Evolutionary conservation across 1,140 invertebrate species (phyloP), one percentile per base, ranked within the genome.

Genomic region (Carposina sasakii): DNA sequence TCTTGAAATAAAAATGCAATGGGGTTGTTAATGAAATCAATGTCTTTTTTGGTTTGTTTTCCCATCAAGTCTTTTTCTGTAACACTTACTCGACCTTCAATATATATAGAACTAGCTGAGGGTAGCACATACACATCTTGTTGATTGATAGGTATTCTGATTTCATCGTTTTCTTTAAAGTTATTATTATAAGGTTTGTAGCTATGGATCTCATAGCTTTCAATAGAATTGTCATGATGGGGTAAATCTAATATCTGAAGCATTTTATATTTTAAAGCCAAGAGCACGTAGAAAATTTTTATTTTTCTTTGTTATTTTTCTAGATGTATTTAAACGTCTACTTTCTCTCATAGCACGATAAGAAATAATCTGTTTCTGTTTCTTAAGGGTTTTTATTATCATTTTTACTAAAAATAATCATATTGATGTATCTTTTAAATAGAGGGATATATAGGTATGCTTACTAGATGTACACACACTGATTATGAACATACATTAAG

Each of bases 1-100:
- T 85, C 78, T 49, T 77, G 67, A 62, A 87, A 86, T 8, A 86
- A 49, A 64, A 70, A 70, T 20, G 66, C 54, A 6, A 79, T 52
- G 13, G 54, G 61, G 58, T 82, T 85, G 56, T 81, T 83, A 10
- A 60, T 57, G 23, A 85, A 44, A 2, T 20, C 9, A 8, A 51
- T 52, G 51, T 64, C 56, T n/a, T 15, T 23, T 3, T 47, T 41
- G 20, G 17, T 20, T 12, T 21, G 13, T n/a, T 20, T 44, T 5
- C 24, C 12, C 8, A 3, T 39, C 19, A 10, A 9, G 22, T 39
- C 36, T 39, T 39, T 39, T 21, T 8, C 17, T 12, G 13, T 39
- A 8, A 39, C 17, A 13, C 10, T 39, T 8, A 21, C 34, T 16
- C 21, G 16, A 15, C 76, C 70, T 46, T 62, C 52, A 15, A 81